A percentile compares a stretch with the other conserved stretches of the same genome.
Evolutionary conservation across 35 echinoderm and acorn worm species (phyloP).

Genomic region (Lytechinus variegatus): DNA sequence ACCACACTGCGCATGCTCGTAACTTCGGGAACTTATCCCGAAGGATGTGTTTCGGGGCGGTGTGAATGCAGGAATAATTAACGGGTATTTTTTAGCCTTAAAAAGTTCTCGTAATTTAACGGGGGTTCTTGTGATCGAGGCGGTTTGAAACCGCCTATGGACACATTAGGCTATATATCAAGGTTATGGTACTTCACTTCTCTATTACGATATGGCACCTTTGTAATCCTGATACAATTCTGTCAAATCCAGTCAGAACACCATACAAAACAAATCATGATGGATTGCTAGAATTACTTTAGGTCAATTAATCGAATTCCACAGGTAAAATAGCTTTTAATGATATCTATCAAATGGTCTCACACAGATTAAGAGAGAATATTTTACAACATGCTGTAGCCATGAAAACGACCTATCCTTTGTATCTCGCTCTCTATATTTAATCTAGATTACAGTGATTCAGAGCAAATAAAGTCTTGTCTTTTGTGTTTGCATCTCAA

Average conservation of each 20-base stretch:
- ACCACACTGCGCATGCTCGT: too few species aligned
- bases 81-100: too few species aligned
- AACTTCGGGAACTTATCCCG: too few species aligned
- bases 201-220: neutral
- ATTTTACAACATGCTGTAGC: neutral
- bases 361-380: neutral
- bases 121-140: too few species aligned
- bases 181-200: neutral
- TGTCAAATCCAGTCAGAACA: neutral
- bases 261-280: neutral
- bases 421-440: neutral
- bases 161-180: neutral
- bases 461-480: neutral
- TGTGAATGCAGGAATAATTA: too few species aligned
- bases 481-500: neutral
- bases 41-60: too few species aligned
- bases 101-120: too few species aligned
- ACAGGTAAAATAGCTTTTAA: neutral
- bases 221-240: neutral
- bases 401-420: neutral
- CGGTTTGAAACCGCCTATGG: too few species aligned
- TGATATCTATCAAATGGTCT: neutral
- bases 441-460: neutral
- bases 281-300: neutral
- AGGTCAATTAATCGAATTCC: neutral